Evolutionary conservation across 1,140 invertebrate genomes (phyloP).

Genomic region (Drosophila aff.): DNA sequence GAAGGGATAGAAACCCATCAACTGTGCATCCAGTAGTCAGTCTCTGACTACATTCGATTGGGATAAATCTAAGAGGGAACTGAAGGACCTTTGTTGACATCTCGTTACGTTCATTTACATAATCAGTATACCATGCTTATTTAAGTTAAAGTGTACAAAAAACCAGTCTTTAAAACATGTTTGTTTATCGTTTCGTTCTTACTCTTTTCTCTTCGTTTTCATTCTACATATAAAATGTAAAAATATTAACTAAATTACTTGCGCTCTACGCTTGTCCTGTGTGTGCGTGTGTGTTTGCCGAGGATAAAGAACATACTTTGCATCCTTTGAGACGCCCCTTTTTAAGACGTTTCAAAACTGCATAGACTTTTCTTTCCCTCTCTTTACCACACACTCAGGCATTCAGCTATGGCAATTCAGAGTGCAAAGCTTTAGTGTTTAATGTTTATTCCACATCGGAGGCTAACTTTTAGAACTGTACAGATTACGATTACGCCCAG

Average conservation of each 20-base stretch:
- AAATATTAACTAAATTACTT: slow-evolving; percentile 42
- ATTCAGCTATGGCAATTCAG: slow-evolving; percentile 36
- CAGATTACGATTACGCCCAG: slow-evolving; percentile 29
- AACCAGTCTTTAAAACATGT: slow-evolving; percentile 82
- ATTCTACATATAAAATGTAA: slow-evolving; percentile 54
- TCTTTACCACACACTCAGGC: slow-evolving; percentile 14
- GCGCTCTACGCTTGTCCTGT: slow-evolving; percentile 14
- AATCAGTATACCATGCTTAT: slow-evolving; percentile 75
- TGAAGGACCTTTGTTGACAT: slow-evolving; percentile 52
- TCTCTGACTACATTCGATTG: slow-evolving; percentile 42
- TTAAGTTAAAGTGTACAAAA: slow-evolving; percentile 82
- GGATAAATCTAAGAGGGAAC: slow-evolving; percentile 30
- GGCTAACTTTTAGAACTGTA: slow-evolving; percentile 44
- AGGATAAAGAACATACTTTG: neutral
- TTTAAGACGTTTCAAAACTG: neutral
- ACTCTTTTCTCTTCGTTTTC: slow-evolving; percentile 38
- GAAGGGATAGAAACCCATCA: slow-evolving; percentile 4
- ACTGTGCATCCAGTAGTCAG: slow-evolving; percentile 36
- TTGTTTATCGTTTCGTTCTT: slow-evolving; percentile 43
- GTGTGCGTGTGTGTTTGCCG: neutral
- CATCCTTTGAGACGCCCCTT: neutral
- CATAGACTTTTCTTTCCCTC: neutral
- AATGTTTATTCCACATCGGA: slow-evolving; percentile 9
- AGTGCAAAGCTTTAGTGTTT: slow-evolving; percentile 27
- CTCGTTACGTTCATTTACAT: slow-evolving; percentile 55